Evolutionary conservation across 2,888 invertebrate genomes (phyloP).

Genomic region (Scelioninae gen. 1): DNA sequence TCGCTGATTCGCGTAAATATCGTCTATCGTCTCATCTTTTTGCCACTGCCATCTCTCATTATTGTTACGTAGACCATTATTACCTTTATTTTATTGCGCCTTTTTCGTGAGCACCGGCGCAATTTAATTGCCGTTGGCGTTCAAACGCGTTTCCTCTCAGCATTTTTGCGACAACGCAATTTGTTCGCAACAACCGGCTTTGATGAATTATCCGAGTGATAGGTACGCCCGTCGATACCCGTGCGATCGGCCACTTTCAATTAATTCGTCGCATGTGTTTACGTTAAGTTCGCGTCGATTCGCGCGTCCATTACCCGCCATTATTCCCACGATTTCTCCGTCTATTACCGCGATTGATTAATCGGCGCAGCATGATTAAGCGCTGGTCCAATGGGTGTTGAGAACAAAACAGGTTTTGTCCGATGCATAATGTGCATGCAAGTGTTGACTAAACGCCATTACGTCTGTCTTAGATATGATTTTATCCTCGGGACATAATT

Average conservation of each 20-base stretch:
- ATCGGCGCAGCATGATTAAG: slow-evolving; percentile 72
- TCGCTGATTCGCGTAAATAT: slow-evolving; percentile 79
- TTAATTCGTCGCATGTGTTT: slow-evolving; percentile 51
- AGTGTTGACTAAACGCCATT: slow-evolving; percentile 56
- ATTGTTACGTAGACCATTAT: slow-evolving; percentile 59
- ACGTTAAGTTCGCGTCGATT: slow-evolving; percentile 12
- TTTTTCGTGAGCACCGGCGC: slow-evolving; percentile 25
- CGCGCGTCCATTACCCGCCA: slow-evolving; percentile 68
- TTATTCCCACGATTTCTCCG: slow-evolving; percentile 76
- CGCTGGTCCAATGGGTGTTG: slow-evolving; percentile 68
- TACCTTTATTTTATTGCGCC: slow-evolving; percentile 55
- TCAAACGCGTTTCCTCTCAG: slow-evolving; percentile 31
- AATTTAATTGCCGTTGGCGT: slow-evolving; percentile 54
- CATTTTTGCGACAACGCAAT: slow-evolving; percentile 51
- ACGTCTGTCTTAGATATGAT: slow-evolving; percentile 41
- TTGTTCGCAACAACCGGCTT: slow-evolving; percentile 20
- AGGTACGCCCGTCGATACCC: slow-evolving; percentile 14
- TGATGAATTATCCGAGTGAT: slow-evolving; percentile 24
- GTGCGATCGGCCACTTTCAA: slow-evolving; percentile 46
- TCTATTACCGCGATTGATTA: slow-evolving; percentile 75
- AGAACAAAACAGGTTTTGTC: slow-evolving; percentile 54
- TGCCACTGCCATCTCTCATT: slow-evolving; percentile 63
- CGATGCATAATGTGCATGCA: slow-evolving; percentile 38
- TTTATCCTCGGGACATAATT: slow-evolving; percentile 51
- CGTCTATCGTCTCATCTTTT: slow-evolving; percentile 59